Base-by-base conservation (phyloP, 2,113 vertebrate genomes). In the Uria aalge region DNA sequence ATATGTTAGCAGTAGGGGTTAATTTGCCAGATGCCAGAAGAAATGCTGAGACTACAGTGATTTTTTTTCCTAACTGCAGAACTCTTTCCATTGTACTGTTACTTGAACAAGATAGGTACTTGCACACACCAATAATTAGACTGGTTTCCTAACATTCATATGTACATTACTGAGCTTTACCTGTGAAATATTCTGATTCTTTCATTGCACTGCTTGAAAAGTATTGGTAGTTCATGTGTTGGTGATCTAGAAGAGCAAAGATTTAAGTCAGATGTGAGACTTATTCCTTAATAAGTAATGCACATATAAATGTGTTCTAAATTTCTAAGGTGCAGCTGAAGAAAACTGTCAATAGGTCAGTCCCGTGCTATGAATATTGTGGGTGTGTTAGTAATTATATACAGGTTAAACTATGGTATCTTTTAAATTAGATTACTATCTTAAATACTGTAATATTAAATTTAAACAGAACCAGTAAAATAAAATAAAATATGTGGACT, bases 1-100 rank as follows among this genome's bases (percentile, higher is more conserved):
- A 94, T 94, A 82, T 93, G 96, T 64, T 89, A 91, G 84, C 94
- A 85, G 73, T 32, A 84, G 85, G 85, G 83, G 88, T 94, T 89
- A 67, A 91, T 82, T 48, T 95, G 62, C 66, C 91, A 84, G 73
- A 50, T 86, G 72, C 72, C 85, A 68, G 36, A 24, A 91, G 80
- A 91, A 92, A 75, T 60, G 53, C 74, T 85, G 80, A 90, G 55
- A 40, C 26, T 34, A 1, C 1, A 72, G 72, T 30, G 12, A 8
- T 36, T 8, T 56, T 47, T 45, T 18, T 21, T 12, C 29, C 5
- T 60, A 30, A 6, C 52, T 47, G 47, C 71, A 85, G 22, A 78
- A 6, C 40, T 72, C 17, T 59, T 83, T 50, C 32, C 52, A 0
- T 50, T 55, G 7, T 34, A 3, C 34, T 80, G 0, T 34, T 74